Evolutionary conservation across 2,888 invertebrate genomes (phyloP).

Genomic region (Agapetus fuscipes): DNA sequence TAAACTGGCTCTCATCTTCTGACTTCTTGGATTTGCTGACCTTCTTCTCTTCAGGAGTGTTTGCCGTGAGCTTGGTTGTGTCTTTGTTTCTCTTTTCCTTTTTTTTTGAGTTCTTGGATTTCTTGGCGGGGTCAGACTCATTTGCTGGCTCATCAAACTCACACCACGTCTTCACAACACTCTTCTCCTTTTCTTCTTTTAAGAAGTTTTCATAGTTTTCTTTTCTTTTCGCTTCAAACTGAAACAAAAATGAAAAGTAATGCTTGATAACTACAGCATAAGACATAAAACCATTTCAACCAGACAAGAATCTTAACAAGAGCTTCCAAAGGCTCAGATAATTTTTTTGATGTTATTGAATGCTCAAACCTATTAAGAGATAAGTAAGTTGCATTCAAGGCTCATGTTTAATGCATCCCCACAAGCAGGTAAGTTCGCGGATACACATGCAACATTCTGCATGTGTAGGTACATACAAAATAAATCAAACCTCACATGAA

Average conservation of each 20-base stretch:
- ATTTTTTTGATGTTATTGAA: no score
- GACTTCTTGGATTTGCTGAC: constrained; percentile 1
- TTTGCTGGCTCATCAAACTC: constrained; percentile 33
- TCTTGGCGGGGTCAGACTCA: neutral
- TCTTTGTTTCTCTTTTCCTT: constrained; percentile 10
- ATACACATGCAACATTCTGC: no score
- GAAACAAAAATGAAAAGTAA: constrained; percentile 23
- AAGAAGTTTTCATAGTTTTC: constrained; percentile 44
- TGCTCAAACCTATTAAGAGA: no score
- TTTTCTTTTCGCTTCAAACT: constrained; percentile 42
- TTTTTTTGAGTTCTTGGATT: constrained; percentile 7
- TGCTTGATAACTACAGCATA: no score
- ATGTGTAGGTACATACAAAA: no score
- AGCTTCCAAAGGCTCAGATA: no score
- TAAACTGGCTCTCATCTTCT: constrained; percentile 13
- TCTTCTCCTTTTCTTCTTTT: constrained; percentile 39
- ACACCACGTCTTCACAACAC: constrained; percentile 44
- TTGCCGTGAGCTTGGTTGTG: neutral
- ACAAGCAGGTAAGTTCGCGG: no score
- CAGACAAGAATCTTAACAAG: no score
- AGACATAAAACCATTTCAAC: no score
- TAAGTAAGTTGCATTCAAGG: no score
- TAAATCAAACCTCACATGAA: no score
- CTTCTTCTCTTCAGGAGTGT: neutral
- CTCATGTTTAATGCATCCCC: no score